Base-by-base conservation (phyloP, 2,797 vertebrate species). In the Gouania willdenowi region DNA sequence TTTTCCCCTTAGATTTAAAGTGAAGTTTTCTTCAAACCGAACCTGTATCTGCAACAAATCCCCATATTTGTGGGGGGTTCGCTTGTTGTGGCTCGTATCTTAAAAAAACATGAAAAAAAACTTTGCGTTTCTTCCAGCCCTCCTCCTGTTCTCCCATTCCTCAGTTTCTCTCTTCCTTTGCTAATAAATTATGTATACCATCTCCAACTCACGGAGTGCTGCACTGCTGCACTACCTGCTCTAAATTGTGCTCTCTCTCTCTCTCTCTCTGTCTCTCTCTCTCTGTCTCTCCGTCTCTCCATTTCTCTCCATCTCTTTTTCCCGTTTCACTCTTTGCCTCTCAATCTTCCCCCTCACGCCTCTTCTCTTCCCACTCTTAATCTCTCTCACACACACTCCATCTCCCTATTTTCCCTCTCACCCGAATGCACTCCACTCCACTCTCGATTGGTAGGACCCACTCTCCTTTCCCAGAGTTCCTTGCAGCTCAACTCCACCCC, bases 401-500 rank as follows among this genome's bases (percentile, higher is more conserved):
- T 31, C 43, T 77, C 44, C 28, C 23, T 25, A 21, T 40, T 36
- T 47, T 26, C 42, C 37, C 31, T 53, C 46, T 49, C 44, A 54
- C 44, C 50, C 61, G 34, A 52, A 55, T 51, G 38, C 53, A 55
- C 42, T 65, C 68, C 39, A 43, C 60, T 80, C 49, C 61, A 66
- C 47, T 74, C 66, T 71, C 67, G 61, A 41, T 71, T 56, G 44
- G 48, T 89, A 98, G 94, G 94, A 81, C 93, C 96, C 58, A 90
- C 91, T 82, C 91, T 96, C 64, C 93, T 98, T 69, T 95, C 95
- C 86, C 95, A 98, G 93, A 97, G 94, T 86, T 86, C 94, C 42
- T 94, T 98, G 87, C 96, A 98, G 89, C 94, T 98, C 87, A 94
- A 91, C 90, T 92, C 95, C 89, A 97, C 95, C 87, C 91, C 93